phyloP scores from a whole-genome alignment of 2,113 vertebrate genomes.

The Salminus brasiliensis region DNA sequence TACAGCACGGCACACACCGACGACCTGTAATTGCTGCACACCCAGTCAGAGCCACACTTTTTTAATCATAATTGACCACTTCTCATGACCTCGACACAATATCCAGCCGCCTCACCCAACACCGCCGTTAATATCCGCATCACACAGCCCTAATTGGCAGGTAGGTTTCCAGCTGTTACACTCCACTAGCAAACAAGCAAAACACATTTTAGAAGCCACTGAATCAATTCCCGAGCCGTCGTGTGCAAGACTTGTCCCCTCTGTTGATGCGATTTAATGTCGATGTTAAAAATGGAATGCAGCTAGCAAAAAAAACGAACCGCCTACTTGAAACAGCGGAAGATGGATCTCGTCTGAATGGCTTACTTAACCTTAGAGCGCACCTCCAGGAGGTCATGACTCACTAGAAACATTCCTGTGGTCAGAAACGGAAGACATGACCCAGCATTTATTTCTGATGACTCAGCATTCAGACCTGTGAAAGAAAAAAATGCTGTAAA shows the following conservation, averaged over 20 bases:
- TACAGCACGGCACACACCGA: too few relatives aligned
- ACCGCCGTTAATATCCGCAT: too few relatives aligned
- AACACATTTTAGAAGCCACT: not conserved
- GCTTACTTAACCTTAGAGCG: not conserved
- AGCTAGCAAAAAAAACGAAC: not conserved
- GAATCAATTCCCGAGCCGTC: not conserved
- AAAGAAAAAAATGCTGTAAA: not conserved
- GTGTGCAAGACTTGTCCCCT: not conserved
- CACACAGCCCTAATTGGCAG: slow-evolving; percentile 29
- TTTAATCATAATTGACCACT: too few relatives aligned
- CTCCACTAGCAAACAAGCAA: not conserved
- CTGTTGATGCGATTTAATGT: not conserved
- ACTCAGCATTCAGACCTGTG: not conserved
- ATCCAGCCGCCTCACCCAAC: too few relatives aligned
- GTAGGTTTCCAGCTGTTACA: slow-evolving; percentile 26
- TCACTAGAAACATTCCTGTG: not conserved
- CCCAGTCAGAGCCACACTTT: too few relatives aligned
- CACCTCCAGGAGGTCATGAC: not conserved
- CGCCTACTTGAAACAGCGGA: not conserved
- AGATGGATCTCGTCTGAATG: not conserved
- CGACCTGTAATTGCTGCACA: too few relatives aligned
- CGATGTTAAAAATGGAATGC: not conserved
- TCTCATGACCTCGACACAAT: too few relatives aligned
- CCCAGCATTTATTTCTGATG: not conserved
- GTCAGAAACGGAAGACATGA: not conserved